Evolutionary conservation across 2,888 invertebrate species (phyloP).

Genomic region (Scaptodrosophila latifasciaeformis): DNA sequence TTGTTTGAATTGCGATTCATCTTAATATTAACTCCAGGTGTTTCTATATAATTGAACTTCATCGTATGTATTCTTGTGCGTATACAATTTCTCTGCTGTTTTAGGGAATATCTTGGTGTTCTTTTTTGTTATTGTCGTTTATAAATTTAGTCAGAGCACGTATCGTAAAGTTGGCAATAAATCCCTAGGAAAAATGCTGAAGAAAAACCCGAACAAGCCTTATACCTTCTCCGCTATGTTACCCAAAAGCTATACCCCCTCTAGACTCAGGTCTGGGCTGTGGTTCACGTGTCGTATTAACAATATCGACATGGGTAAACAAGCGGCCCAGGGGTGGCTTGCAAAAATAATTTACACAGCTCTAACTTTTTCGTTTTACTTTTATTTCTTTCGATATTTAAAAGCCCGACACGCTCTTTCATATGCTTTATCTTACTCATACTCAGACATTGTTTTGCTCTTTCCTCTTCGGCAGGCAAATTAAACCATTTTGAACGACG

Average conservation of each 20-base stretch:
- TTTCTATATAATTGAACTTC: background rate
- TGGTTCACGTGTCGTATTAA: constrained; percentile 61
- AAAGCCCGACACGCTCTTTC: background rate
- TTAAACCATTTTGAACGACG: constrained; percentile 36
- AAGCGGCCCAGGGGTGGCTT: constrained; percentile 33
- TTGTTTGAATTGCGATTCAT: too few relatives aligned
- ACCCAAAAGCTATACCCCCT: too few relatives aligned
- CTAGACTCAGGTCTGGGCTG: constrained; percentile 24
- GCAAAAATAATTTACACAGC: constrained; percentile 57
- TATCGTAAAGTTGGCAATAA: constrained; percentile 70
- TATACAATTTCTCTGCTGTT: constrained; percentile 10
- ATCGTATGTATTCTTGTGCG: background rate
- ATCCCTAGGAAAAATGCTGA: constrained; percentile 38
- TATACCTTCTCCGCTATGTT: background rate
- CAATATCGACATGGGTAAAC: constrained; percentile 65
- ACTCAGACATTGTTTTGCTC: background rate
- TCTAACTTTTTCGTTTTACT: constrained; percentile 29
- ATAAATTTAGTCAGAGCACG: constrained; percentile 75
- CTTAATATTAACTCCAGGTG: too few relatives aligned
- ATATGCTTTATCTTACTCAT: background rate
- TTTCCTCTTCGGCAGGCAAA: constrained; percentile 30
- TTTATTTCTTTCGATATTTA: background rate
- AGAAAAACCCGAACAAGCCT: constrained; percentile 30
- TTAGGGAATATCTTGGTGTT: constrained; percentile 20
- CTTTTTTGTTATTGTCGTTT: constrained; percentile 38